Conservation (phyloP, 2,797 vertebrate species). For the Dicrostonyx torquatus region DNA sequence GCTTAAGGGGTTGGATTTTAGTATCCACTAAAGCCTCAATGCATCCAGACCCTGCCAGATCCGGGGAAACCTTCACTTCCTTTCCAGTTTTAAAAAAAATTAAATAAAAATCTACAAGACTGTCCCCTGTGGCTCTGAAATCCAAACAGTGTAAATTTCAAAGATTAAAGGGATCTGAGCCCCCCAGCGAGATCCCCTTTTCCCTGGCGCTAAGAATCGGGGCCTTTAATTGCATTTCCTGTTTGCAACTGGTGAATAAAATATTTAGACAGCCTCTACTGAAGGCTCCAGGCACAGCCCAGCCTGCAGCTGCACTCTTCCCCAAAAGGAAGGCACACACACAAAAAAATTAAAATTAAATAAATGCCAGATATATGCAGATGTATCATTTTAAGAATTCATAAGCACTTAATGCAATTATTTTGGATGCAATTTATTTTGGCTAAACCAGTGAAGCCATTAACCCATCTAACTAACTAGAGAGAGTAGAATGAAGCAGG, state of each 20-base stretch:
- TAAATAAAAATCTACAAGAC: neutral
- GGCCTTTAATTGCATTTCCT: slow-evolving; percentile 36
- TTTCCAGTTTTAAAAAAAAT: neutral
- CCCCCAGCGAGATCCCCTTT: neutral
- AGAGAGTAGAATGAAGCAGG: neutral
- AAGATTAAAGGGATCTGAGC: neutral
- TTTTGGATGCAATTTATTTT: slow-evolving; percentile 5
- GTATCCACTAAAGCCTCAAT: neutral
- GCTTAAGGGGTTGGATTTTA: neutral
- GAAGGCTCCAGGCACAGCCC: neutral
- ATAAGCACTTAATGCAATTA: neutral
- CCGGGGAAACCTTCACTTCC: slow-evolving; percentile 2
- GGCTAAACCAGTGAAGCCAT: slow-evolving; percentile 18
- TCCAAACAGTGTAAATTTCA: slow-evolving; percentile 25
- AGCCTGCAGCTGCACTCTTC: neutral
- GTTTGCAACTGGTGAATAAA: slow-evolving; percentile 15
- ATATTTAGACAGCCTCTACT: slow-evolving; percentile 35
- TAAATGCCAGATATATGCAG: neutral
- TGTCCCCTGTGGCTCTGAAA: neutral
- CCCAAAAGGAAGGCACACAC: neutral
- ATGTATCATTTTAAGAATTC: slow-evolving; percentile 44
- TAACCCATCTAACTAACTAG: neutral
- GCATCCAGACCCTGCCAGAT: neutral
- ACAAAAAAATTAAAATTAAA: neutral
- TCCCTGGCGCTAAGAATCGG: neutral